Base-by-base conservation (phyloP, 1,140 invertebrate genomes). In the Bombus balteatus region DNA sequence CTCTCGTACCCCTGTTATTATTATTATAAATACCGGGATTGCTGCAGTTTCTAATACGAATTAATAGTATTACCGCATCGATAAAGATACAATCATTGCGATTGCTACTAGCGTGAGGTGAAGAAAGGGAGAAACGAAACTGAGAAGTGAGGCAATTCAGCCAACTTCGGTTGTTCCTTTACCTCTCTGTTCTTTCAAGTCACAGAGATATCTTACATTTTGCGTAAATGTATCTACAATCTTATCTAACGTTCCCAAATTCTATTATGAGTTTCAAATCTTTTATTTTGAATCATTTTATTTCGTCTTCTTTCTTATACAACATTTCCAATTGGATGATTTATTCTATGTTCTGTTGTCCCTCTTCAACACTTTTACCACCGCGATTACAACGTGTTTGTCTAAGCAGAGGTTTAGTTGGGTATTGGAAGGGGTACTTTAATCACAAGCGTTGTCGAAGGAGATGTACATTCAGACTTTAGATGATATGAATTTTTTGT, bases 341-440 rank as follows among this genome's bases (percentile, higher is more conserved):
- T 81, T 74, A 81, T 73, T 89, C 84, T 43, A 47, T 83, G 68
- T 86, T 86, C 57, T 80, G 59, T 81, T 72, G 73, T 57, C 43
- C 86, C 66, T 85, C 85, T 88, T 90, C 77, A 10, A 92, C 89
- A 87, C 87, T 92, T 89, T 87, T 92, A 86, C 89, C 91, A 86
- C 92, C 92, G 85, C 91, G 89, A 90, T 89, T 93, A 88, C 92
- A 91, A 92, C 94, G 95, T 86, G 94, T 95, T 95, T 95, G 94
- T 95, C 94, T 96, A 95, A 94, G 96, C 95, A 97, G 96, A 96
- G 96, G 96, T 96, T 96, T 97, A 95, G 96, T 97, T 96, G 97
- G 97, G 94, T 96, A 96, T 96, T 97, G 97, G 97, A 97, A 96
- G 95, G 97, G 97, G 95, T 97, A 96, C 96, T 97, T 97, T 96